Conservation (phyloP, 1,140 invertebrate species). For the Ruditapes philippinarum region DNA sequence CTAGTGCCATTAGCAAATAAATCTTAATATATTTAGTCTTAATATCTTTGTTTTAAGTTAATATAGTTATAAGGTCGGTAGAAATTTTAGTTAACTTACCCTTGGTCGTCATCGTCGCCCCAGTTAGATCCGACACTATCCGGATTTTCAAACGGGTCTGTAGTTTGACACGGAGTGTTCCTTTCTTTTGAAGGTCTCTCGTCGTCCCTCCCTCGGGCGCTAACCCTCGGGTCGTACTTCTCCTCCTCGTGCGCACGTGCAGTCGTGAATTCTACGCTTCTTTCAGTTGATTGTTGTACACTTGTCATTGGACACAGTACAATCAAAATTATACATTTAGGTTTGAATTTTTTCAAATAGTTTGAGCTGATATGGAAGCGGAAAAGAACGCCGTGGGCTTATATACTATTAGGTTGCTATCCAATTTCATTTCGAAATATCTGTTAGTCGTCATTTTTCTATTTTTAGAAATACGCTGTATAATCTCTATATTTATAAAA, state of each 20-base stretch:
- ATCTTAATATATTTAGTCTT: no score
- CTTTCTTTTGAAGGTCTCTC: not conserved
- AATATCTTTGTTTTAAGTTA: no score
- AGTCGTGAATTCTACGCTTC: constrained; percentile 11
- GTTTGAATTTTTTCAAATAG: constrained; percentile 24
- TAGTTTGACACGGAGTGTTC: not conserved
- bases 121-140: no score
- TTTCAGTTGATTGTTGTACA: constrained; percentile 33
- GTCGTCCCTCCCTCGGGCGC: constrained; percentile 5
- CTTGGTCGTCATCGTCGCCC: no score
- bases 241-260: constrained; percentile 19
- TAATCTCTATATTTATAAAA: no score
- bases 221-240: constrained; percentile 15
- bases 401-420: constrained; percentile 6
- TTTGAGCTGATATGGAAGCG: constrained; percentile 36
- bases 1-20: no score
- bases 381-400: not conserved
- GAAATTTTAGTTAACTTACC: no score
- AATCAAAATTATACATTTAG: constrained; percentile 51
- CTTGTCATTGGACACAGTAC: constrained; percentile 46
- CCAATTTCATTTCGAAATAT: constrained; percentile 1
- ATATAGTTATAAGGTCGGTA: no score
- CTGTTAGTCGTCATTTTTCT: constrained; percentile 11
- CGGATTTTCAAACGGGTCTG: not conserved
- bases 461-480: constrained; percentile 6